phyloP scores from a whole-genome alignment of 2,113 vertebrate species.

The Tor tambroides region DNA sequence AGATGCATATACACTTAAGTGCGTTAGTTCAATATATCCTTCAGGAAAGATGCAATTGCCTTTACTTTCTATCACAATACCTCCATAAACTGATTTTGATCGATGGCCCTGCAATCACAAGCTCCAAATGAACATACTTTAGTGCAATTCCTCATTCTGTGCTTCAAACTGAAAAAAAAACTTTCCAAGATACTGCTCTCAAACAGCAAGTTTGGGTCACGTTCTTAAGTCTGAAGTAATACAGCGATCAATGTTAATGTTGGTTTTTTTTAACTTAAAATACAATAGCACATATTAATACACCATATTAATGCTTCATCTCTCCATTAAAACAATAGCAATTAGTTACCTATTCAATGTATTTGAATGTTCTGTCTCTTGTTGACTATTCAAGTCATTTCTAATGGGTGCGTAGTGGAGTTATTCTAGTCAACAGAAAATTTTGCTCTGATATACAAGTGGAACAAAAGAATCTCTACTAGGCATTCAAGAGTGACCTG shows the following conservation, averaged over 20 bases:
- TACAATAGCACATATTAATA: neutral
- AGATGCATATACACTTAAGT: neutral
- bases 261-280: neutral
- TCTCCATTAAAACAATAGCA: neutral
- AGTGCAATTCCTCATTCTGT: neutral
- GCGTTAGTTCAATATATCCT: conserved; percentile 22
- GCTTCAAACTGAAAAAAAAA: neutral
- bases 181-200: conserved; percentile 16
- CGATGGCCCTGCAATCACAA: neutral
- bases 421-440: neutral
- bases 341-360: neutral
- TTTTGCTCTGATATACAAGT: neutral
- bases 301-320: neutral
- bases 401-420: neutral
- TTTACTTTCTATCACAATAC: conserved; percentile 21
- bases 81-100: conserved; percentile 20
- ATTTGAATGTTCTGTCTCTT: neutral
- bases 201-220: neutral
- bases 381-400: neutral
- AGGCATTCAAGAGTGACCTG: neutral
- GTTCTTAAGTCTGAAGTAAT: neutral
- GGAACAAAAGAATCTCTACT: neutral
- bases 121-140: neutral
- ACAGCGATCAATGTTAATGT: neutral
- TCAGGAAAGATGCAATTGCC: conserved; percentile 20